Evolutionary conservation across 2,888 invertebrate genomes (phyloP), one percentile per base, ranked within the genome.

Genomic region (Microdon myrmicae): DNA sequence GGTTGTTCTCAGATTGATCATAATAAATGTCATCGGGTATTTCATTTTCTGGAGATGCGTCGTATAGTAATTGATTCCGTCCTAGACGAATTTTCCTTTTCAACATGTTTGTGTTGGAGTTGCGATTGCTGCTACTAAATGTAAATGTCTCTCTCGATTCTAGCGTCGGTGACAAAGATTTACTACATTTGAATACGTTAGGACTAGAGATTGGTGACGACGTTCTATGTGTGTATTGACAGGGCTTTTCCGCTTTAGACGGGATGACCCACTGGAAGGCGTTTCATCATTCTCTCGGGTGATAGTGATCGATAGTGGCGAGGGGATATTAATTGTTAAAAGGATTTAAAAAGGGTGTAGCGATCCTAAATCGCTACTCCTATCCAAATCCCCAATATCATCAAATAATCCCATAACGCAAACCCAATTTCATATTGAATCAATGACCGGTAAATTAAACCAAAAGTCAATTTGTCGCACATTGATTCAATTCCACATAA

Each of bases 291-390:
- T 85, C 70, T 86, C 86, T 53, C 89, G 87, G 14, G 89, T 90
- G 32, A 90, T 82, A 14, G 90, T 90, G 39, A 90, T 90, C n/a
- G 90, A 90, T n/a, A 90, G 79, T 49, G 90, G 90, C 0, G 89
- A 88, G 0, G 90, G 90, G 68, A 90, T 90, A 72, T 88, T 90
- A 31, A 90, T 86, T n/a, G n/a, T n/a, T n/a, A n/a, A n/a, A n/a
- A n/a, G n/a, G n/a, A n/a, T n/a, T n/a, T n/a, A n/a, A n/a, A n/a
- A n/a, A n/a, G n/a, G n/a, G n/a, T n/a, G n/a, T n/a, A n/a, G n/a
- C n/a, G n/a, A n/a, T n/a, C n/a, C n/a, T n/a, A n/a, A n/a, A n/a
- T n/a, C n/a, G n/a, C n/a, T n/a, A n/a, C n/a, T n/a, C n/a, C n/a
- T n/a, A n/a, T n/a, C n/a, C n/a, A n/a, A n/a, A n/a, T n/a, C n/a